Evolutionary conservation across 2,797 vertebrate species (phyloP).

Genomic region (Rhinoraja longicauda): DNA sequence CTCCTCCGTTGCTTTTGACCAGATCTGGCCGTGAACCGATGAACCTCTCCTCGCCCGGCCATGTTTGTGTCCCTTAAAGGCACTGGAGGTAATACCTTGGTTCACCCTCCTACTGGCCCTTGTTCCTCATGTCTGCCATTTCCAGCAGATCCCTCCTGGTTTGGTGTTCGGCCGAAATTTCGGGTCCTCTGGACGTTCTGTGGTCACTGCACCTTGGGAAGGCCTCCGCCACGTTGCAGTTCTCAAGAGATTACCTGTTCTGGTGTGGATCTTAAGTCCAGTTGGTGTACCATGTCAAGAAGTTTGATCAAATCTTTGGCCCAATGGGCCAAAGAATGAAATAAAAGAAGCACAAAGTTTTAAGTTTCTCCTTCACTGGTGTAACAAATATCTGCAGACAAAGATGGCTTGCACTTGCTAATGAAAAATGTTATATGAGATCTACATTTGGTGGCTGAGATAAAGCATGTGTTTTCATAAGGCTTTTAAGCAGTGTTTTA

Average conservation of each 20-base stretch:
- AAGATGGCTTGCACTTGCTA: not conserved
- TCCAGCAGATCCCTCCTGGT: no score
- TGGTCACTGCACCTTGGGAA: no score
- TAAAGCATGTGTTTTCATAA: not conserved
- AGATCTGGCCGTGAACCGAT: no score
- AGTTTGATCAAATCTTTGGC: not conserved
- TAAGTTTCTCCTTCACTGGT: not conserved
- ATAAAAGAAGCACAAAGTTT: not conserved
- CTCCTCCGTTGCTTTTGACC: no score
- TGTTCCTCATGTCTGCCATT: no score
- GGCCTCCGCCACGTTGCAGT: no score
- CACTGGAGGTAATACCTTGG: no score
- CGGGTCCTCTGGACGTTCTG: no score
- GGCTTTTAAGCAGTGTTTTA: conserved; percentile 9
- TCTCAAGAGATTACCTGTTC: not conserved
- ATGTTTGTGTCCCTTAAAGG: no score
- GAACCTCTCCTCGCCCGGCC: no score
- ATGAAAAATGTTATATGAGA: not conserved
- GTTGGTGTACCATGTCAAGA: not conserved
- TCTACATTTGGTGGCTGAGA: not conserved
- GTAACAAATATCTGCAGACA: not conserved
- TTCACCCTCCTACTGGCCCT: no score
- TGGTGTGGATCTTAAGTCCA: not conserved
- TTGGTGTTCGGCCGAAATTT: no score
- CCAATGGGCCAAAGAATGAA: not conserved